These are phyloP conservation scores for Trachythela sp. DNA, from an alignment of 64 coral and sea anemone species.

Conservation along the genomic window DNA sequence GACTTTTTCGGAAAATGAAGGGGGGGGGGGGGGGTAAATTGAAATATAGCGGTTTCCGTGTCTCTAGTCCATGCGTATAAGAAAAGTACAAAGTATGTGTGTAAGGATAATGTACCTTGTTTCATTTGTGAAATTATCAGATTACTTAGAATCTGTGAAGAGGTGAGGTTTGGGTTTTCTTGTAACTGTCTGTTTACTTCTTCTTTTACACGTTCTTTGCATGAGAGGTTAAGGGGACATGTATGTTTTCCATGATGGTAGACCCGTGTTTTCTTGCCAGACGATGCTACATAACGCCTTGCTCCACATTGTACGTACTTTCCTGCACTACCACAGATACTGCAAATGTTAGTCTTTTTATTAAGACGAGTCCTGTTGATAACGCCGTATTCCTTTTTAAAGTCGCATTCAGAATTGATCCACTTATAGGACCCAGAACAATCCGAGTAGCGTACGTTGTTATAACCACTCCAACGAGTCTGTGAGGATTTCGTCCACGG, in stretches of 20 bases:
- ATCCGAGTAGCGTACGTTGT: slow-evolving; percentile 33
- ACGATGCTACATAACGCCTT: slow-evolving; percentile 16
- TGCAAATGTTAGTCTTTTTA: slow-evolving; percentile 19
- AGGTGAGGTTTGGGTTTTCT: slow-evolving; percentile 24
- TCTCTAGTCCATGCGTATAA: too few relatives aligned
- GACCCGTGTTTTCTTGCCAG: too few relatives aligned
- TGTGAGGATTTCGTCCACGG: not conserved
- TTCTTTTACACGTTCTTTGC: not conserved
- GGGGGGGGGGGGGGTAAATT: too few relatives aligned
- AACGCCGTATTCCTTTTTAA: slow-evolving; percentile 41
- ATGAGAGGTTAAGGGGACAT: too few relatives aligned
- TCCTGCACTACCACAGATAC: not conserved
- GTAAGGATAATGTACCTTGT: not conserved
- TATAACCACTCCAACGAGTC: not conserved
- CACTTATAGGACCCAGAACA: slow-evolving; percentile 43
- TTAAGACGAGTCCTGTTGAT: slow-evolving; percentile 32
- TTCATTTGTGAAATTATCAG: slow-evolving; percentile 20
- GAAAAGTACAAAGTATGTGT: too few relatives aligned
- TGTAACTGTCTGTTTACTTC: not conserved
- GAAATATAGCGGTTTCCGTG: too few relatives aligned
- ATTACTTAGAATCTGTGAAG: slow-evolving; percentile 37
- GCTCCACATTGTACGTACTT: slow-evolving; percentile 21
- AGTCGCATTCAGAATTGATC: slow-evolving; percentile 17
- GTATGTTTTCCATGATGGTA: too few relatives aligned
- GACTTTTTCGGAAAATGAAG: too few relatives aligned